These are phyloP conservation scores for Acronicta psi DNA, from an alignment of 2,888 invertebrate genomes.

Conservation along the genomic window DNA sequence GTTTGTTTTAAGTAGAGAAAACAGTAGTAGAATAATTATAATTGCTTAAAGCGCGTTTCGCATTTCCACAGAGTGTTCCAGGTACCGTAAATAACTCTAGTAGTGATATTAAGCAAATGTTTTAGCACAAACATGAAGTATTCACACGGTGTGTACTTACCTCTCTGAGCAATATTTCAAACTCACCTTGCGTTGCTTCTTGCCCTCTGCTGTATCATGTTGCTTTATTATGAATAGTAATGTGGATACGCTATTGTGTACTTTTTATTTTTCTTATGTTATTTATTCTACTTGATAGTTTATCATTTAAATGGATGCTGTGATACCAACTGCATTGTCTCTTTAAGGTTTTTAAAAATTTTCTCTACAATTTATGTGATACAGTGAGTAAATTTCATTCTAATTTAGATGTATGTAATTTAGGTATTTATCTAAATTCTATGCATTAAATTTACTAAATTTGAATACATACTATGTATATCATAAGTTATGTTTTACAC, in stretches of 20 bases:
- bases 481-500: too few relatives aligned
- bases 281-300: too few relatives aligned
- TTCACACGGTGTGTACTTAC: constrained; percentile 60
- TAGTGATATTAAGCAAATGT: constrained; percentile 44
- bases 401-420: neutral
- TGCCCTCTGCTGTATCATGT: constrained; percentile 72
- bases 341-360: too few relatives aligned
- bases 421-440: neutral
- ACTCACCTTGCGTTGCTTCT: constrained; percentile 69
- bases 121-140: constrained; percentile 57
- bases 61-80: constrained; percentile 23
- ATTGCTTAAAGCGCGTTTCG: constrained; percentile 28
- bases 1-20: constrained; percentile 41
- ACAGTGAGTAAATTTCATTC: too few relatives aligned
- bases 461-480: neutral
- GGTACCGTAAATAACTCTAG: constrained; percentile 30
- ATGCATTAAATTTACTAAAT: constrained; percentile 1
- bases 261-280: constrained; percentile 1
- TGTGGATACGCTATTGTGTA: constrained; percentile 55
- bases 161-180: constrained; percentile 70
- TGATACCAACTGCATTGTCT: too few relatives aligned
- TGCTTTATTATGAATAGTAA: constrained; percentile 64
- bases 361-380: too few relatives aligned
- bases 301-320: too few relatives aligned
- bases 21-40: constrained; percentile 36